Evolutionary conservation across 37 sponge, comb jelly and placozoan genomes (phyloP).

Genomic region (Lycopodina hypogea): DNA sequence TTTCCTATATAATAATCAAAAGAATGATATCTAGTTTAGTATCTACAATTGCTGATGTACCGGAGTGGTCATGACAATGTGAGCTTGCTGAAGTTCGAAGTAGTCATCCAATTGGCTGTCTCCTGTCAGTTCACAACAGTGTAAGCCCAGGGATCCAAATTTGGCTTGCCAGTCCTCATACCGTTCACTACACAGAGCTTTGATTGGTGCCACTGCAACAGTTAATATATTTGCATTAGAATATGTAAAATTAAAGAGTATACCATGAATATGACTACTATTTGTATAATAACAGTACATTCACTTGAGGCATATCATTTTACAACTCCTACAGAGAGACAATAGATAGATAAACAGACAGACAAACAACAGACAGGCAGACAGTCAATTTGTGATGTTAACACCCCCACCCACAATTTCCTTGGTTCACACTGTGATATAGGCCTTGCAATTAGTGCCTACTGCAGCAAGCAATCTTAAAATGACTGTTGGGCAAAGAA

Average conservation of each 20-base stretch:
- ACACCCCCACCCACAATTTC: no score
- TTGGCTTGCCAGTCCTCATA: conserved; percentile 85
- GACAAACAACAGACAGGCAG: no score
- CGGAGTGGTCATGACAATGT: conserved; percentile 96
- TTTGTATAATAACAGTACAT: no score
- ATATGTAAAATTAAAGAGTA: background rate
- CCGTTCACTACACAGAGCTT: conserved; percentile 94
- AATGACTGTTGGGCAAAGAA: no score
- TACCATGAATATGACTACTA: no score
- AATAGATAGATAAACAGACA: no score
- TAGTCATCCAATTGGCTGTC: conserved; percentile 95
- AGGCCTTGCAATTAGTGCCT: no score
- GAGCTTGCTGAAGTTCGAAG: conserved; percentile 80
- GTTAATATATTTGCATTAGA: background rate
- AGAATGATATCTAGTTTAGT: background rate
- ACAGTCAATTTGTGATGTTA: no score
- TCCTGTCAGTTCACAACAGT: conserved; percentile 93
- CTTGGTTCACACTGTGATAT: no score
- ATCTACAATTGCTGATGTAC: conserved; percentile 16
- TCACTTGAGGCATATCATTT: no score
- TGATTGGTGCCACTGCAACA: conserved; percentile 90
- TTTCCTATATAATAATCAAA: conserved; percentile 71
- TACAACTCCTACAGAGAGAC: no score
- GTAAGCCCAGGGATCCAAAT: conserved; percentile 80
- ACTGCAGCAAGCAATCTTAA: no score